Base-by-base conservation (phyloP, 2,797 vertebrate species). In the Anas acuta region DNA sequence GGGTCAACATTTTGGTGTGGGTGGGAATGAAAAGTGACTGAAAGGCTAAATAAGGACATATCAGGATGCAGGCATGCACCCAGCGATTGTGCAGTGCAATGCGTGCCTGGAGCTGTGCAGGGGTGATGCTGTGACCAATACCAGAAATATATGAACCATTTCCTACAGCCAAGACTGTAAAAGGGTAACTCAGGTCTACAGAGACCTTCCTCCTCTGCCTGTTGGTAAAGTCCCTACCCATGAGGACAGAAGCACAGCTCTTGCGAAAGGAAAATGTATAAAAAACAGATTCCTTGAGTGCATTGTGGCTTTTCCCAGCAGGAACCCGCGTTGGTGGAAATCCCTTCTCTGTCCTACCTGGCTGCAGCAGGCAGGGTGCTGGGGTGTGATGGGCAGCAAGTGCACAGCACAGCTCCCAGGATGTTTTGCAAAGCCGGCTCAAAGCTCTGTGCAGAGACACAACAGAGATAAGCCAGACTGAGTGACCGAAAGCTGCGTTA, bases 401-500 rank as follows among this genome's bases (percentile, higher is more conserved):
- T 35, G 25, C 10, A 43, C 62, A 33, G 51, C 51, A 37, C 35
- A 49, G 9, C 23, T 72, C n/a, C 26, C 7, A 3, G 37, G n/a
- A 25, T 14, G 17, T n/a, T 84, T 14, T 81, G 62, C 64, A 90
- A 83, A 76, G 82, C 2, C 49, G 83, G 49, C 67, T 72, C 37
- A 65, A 57, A 82, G 19, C 15, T 61, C 54, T 60, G 18, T 0
- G 2, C 65, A 64, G 53, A 95, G 86, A 85, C 92, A 93, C 43
- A 95, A 95, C 77, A 89, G 37, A 43, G 96, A 97, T 92, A 93
- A 96, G 65, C 18, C 32, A 93, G 74, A 85, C 56, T 15, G 12
- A 77, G 45, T 47, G 45, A 73, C 18, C 0, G 0, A 49, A 80
- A 82, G 49, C 19, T 2, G 7, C 0, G 1, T 51, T 39, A n/a